Conservation (phyloP, 1,140 invertebrate species). For the Bilobella aurantiaca region DNA sequence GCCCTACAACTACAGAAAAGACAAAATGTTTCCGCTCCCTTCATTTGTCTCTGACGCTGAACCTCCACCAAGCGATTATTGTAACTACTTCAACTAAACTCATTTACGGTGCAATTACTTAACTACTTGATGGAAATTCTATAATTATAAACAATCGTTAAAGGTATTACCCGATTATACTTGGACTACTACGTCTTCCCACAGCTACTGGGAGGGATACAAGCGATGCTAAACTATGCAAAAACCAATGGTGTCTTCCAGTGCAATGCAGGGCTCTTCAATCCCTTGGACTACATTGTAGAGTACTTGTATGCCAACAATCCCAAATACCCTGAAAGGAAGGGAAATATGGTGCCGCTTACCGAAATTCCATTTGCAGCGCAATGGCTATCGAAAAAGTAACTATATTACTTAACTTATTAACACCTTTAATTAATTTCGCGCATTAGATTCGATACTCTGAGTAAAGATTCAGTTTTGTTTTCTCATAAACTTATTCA, state of each 20-base stretch:
- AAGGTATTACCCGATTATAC: constrained; percentile 17
- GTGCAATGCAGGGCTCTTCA: constrained; percentile 18
- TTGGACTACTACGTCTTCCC: constrained; percentile 26
- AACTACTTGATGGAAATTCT: too few relatives aligned
- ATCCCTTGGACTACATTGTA: constrained; percentile 23
- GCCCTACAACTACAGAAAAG: neutral
- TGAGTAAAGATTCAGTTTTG: too few relatives aligned
- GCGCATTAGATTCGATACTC: too few relatives aligned
- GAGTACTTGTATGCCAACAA: constrained; percentile 29
- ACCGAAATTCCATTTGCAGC: constrained; percentile 17
- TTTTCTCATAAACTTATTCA: too few relatives aligned
- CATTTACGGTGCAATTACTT: neutral
- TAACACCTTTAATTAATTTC: too few relatives aligned
- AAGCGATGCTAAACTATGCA: constrained; percentile 14
- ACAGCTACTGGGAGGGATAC: constrained; percentile 17
- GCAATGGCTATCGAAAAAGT: constrained; percentile 18
- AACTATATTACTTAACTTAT: too few relatives aligned
- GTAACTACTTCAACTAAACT: constrained; percentile 1
- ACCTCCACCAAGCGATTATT: neutral
- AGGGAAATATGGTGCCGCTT: neutral
- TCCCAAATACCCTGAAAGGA: constrained; percentile 17
- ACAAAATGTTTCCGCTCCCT: neutral
- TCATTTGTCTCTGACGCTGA: neutral
- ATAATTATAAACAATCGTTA: neutral
- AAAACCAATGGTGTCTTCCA: constrained; percentile 19